Percentiles rank a stretch among this genome's conserved stretches.
phyloP scores from a whole-genome alignment of 2,888 invertebrate species.

The Hecatera dysodea region DNA sequence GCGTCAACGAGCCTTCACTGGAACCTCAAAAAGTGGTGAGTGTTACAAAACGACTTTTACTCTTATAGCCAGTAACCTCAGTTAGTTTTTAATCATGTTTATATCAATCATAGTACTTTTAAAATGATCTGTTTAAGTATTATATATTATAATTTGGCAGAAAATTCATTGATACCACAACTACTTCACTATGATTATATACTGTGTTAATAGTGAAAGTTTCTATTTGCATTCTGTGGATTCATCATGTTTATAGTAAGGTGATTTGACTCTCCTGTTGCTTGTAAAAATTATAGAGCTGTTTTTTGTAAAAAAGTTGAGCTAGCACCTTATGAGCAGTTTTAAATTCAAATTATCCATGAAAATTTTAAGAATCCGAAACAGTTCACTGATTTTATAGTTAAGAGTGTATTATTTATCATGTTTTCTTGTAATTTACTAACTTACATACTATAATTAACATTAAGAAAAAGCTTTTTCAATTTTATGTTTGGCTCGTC shows the following conservation, averaged over 20 bases:
- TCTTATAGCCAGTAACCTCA: not conserved
- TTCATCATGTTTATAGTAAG: not conserved
- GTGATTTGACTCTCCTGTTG: not conserved
- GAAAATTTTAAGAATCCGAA: too few species aligned
- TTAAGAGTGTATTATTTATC: too few species aligned
- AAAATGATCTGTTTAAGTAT: not conserved
- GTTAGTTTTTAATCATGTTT: not conserved
- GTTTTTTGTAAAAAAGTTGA: too few species aligned
- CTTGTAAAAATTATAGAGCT: not conserved
- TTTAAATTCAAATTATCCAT: too few species aligned
- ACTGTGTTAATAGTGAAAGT: not conserved
- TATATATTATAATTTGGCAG: too few species aligned
- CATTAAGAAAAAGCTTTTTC: too few species aligned
- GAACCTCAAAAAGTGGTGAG: conserved; percentile 82
- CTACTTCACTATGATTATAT: not conserved
- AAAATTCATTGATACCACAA: not conserved
- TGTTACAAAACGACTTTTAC: not conserved
- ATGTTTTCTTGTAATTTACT: too few species aligned
- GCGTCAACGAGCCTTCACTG: conserved; percentile 76
- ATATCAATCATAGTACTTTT: not conserved
- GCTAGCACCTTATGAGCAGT: too few species aligned
- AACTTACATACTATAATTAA: too few species aligned
- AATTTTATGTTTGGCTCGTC: too few species aligned
- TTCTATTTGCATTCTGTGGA: not conserved
- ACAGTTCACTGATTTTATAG: too few species aligned